Conservation (phyloP, 2,113 vertebrate species). For the Aythya baeri region DNA sequence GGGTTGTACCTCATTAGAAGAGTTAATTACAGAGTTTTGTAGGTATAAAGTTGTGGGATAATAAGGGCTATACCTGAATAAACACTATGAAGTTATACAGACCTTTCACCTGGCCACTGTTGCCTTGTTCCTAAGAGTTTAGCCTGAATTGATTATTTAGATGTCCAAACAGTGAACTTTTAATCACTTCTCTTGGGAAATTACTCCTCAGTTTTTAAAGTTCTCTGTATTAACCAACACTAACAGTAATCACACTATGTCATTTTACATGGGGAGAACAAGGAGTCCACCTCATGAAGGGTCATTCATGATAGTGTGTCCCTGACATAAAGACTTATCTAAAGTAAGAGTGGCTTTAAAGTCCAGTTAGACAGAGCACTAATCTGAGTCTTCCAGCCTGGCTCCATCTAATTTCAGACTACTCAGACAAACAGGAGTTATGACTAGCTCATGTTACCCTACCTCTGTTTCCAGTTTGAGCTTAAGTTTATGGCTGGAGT, state of each 20-base stretch:
- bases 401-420: not conserved
- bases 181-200: not conserved
- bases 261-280: not conserved
- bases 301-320: not conserved
- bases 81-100: not conserved
- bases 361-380: not conserved
- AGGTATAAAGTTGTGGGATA: not conserved
- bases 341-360: not conserved
- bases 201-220: not conserved
- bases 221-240: not conserved
- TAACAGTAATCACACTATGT: not conserved
- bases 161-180: not conserved
- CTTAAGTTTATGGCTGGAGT: not conserved
- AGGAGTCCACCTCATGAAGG: not conserved
- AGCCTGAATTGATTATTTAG: not conserved
- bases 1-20: not conserved
- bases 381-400: not conserved
- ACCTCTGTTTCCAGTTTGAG: not conserved
- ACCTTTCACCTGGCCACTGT: not conserved
- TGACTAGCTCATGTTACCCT: not conserved
- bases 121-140: not conserved
- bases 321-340: not conserved
- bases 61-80: not conserved
- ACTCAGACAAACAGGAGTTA: not conserved
- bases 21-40: constrained; percentile 4